A percentile compares a stretch with the other conserved stretches of the same genome.
These are phyloP conservation scores for Acholoe squamosa DNA, from an alignment of 2,888 invertebrate genomes.

Conservation along the genomic window DNA sequence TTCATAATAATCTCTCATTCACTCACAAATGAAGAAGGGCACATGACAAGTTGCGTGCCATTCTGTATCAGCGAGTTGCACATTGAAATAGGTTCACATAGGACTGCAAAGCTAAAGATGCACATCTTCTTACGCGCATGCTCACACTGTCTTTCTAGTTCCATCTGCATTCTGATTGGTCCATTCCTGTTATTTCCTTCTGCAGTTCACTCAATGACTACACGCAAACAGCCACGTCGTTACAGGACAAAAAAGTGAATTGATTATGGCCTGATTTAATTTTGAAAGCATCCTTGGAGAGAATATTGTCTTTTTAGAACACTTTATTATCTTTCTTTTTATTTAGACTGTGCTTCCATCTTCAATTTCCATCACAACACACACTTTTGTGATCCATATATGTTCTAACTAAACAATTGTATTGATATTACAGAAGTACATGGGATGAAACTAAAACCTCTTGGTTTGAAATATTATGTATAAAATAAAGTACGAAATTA, in stretches of 20 bases:
- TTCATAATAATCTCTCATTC: conserved; percentile 63
- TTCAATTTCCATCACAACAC: conserved; percentile 45
- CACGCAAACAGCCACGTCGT: conserved; percentile 33
- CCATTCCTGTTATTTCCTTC: conserved; percentile 46
- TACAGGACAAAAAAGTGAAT: conserved; percentile 38
- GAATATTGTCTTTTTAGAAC: background rate
- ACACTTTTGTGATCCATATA: conserved; percentile 43
- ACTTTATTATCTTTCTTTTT: background rate
- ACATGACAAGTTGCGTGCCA: conserved; percentile 43
- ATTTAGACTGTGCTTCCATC: background rate
- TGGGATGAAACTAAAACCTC: conserved; percentile 53
- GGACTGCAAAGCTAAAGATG: conserved; percentile 52
- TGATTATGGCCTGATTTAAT: conserved; percentile 19
- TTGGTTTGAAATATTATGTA: conserved; percentile 28
- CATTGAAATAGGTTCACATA: conserved; percentile 54
- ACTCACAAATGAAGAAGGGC: conserved; percentile 62
- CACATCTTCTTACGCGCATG: conserved; percentile 40
- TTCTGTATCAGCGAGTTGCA: conserved; percentile 53
- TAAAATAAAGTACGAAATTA: conserved; percentile 26
- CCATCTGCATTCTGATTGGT: conserved; percentile 55
- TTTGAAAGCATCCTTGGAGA: conserved; percentile 31
- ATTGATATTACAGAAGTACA: conserved; percentile 19
- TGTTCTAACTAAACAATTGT: conserved; percentile 33
- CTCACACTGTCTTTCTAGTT: conserved; percentile 46
- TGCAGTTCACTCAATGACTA: conserved; percentile 30